Evolutionary conservation across 2,888 invertebrate species (phyloP), one percentile per base, ranked within the genome.

Genomic region (Lampropteryx suffumata): DNA sequence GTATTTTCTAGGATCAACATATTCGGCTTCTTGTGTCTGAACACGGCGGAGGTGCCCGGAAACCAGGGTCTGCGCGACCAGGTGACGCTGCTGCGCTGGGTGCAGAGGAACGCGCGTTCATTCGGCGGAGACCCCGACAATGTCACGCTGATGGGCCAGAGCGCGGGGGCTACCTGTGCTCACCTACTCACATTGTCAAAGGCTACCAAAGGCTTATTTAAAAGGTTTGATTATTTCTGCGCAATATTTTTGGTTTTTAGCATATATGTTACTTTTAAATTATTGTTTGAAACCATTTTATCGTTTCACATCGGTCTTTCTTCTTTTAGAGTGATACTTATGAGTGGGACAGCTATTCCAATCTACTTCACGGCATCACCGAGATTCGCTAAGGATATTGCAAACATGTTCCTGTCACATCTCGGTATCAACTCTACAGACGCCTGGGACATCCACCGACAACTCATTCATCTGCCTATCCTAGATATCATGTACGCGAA

Each of bases 11-110:
- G 89, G 52, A 47, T 88, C 33, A 84, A 84, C 54, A 79, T 82
- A 2, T 79, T 90, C 51, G 91, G 91, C 10, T 91, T 88, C 64
- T 72, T 91, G 10, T 83, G 83, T 0, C 66, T 88, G 43, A 79
- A 82, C 59, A 73, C 83, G 0, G 43, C 71, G 0, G 61, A 69
- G 46, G 64, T 88, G 4, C 90, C 90, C 13, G 90, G 89, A n/a
- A 90, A 90, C 73, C 78, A 78, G 46, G 90, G 86, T 0, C 69
- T 90, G n/a, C 79, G 89, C 1, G 90, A 90, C 62, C 71, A 75
- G 57, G 67, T 89, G 40, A 82, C 85, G 11, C 66, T 89, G 48
- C 73, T 90, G 55, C 71, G 70, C 26, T 90, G 90, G 90, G 83
- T 90, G 62, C 71, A 65, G 55, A 53, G 52, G 30, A 90, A 90